Conservation (phyloP, 2,113 vertebrate species). For the Limnothrissa miodon region DNA sequence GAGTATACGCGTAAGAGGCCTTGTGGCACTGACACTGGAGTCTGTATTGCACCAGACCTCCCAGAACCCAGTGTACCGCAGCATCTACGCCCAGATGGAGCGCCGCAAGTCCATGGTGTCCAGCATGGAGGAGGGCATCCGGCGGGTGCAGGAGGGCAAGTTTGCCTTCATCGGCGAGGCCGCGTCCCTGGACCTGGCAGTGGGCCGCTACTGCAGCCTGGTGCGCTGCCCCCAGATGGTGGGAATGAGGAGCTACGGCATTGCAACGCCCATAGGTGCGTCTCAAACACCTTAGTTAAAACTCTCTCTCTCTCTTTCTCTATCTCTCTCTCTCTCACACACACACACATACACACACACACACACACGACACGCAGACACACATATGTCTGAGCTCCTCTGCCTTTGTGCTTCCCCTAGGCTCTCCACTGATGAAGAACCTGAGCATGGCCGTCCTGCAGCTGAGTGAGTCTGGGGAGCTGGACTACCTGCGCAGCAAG, state of each 20-base stretch:
- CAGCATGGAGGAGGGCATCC: slow-evolving; percentile 74
- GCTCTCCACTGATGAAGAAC: slow-evolving; percentile 65
- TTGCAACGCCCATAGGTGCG: slow-evolving; percentile 77
- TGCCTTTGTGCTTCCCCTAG: background rate
- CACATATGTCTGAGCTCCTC: background rate
- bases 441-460: slow-evolving; percentile 75
- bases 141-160: slow-evolving; percentile 71
- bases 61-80: slow-evolving; percentile 70
- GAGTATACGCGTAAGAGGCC: no score
- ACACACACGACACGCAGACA: background rate
- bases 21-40: background rate
- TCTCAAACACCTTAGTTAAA: background rate
- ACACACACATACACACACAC: background rate
- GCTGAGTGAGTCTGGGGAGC: slow-evolving; percentile 74
- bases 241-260: slow-evolving; percentile 74
- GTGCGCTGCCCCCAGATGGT: slow-evolving; percentile 72
- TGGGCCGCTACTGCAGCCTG: slow-evolving; percentile 77
- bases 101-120: slow-evolving; percentile 72
- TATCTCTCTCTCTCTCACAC: no score
- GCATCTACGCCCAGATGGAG: slow-evolving; percentile 83
- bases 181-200: slow-evolving; percentile 76
- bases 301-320: background rate
- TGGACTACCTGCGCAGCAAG: slow-evolving; percentile 75
- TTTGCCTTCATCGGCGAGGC: slow-evolving; percentile 88
- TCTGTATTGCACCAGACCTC: slow-evolving; percentile 70